Evolutionary conservation across 2,888 invertebrate genomes (phyloP).

Genomic region (Anagyrus pseudococci): DNA sequence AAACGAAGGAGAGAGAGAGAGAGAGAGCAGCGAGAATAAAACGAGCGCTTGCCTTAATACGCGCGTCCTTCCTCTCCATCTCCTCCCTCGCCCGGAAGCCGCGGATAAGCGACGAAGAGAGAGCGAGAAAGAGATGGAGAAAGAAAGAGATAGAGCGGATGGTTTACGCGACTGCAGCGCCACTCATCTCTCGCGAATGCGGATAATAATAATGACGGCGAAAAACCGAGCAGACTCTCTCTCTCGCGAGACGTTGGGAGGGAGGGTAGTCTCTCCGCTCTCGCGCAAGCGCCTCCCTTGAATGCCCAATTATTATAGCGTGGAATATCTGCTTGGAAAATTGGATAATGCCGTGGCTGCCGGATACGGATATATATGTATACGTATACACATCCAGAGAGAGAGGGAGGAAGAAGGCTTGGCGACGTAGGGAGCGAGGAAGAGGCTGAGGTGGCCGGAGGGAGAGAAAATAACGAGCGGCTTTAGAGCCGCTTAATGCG

Average conservation of each 20-base stretch:
- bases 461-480: constrained; percentile 33
- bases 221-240: not conserved
- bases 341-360: constrained; percentile 51
- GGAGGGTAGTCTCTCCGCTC: not conserved
- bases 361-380: constrained; percentile 9
- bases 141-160: not conserved
- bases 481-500: constrained; percentile 33
- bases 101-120: no score
- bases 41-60: not conserved
- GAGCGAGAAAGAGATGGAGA: not conserved
- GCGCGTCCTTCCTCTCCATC: no score
- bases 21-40: no score
- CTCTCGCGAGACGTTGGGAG: not conserved
- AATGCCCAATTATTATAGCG: constrained; percentile 58
- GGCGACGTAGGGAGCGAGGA: no score
- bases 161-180: no score
- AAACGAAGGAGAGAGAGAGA: no score
- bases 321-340: constrained; percentile 54
- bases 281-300: constrained; percentile 42
- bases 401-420: no score
- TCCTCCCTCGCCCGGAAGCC: no score
- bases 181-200: not conserved
- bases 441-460: not conserved
- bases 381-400: no score
- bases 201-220: constrained; percentile 19